Evolutionary conservation across 2,113 vertebrate genomes (phyloP), one percentile per base, ranked within the genome.

Genomic region (Gopherus flavomarginatus): DNA sequence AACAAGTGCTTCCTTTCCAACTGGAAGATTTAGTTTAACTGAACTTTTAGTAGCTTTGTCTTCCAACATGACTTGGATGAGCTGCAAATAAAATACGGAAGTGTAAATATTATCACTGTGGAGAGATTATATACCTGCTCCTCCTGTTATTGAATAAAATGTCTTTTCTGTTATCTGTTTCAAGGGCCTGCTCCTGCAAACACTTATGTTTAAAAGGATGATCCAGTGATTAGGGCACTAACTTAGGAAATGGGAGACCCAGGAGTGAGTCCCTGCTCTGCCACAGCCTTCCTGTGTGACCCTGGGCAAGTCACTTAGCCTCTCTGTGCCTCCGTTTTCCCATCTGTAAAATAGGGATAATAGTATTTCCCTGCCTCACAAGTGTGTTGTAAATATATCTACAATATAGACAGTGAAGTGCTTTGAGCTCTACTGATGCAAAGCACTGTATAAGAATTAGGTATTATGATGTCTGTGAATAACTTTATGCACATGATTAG

Each of bases 21-120:
- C 35, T n/a, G 86, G 72, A 53, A 97, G 92, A 87, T 79, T 94
- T 94, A 98, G 31, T 53, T 85, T 92, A 57, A 93, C 16, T 2
- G 85, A 83, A 57, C 57, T 97, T 57, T 96, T 87, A 2, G 94
- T 94, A 87, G 69, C 92, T 86, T 72, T 92, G 22, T 98, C 95
- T 96, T 98, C 95, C 75, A 96, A 49, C 89, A 97, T 85, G 11
- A 97, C 83, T 82, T 96, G 93, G 54, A 97, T 95, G 24, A 97
- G 65, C 96, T 98, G 90, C 4, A 85, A 95, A 90, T 85, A 42
- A 93, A n/a, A 92, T 95, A 85, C 93, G 65, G 94, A 88, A 87
- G 82, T 53, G 21, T 26, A 83, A 92, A 86, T 82, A 4, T 89
- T 93, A 85, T 86, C 56, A 83, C 8, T 53, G 11, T 42, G 85